phyloP scores from a whole-genome alignment of 2,797 vertebrate genomes.

The Cuculus canorus region DNA sequence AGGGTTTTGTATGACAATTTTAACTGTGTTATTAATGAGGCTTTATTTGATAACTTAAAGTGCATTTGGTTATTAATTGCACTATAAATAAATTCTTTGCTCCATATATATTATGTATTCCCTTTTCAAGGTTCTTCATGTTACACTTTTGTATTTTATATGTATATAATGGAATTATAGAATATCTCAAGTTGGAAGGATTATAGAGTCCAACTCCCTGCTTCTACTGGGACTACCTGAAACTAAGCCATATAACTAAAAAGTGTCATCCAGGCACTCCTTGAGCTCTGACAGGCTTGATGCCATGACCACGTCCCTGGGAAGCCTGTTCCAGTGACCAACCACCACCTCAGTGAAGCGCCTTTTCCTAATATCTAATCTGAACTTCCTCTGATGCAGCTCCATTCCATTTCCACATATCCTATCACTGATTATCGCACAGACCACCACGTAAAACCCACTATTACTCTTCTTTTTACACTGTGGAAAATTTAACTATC shows the following conservation, averaged over 20 bases:
- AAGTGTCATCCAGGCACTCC: fast-evolving
- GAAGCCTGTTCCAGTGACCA: background rate
- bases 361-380: background rate
- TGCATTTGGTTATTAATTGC: background rate
- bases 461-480: background rate
- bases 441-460: background rate
- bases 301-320: fast-evolving
- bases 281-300: background rate
- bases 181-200: background rate
- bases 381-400: background rate
- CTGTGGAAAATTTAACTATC: background rate
- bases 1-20: background rate
- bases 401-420: background rate
- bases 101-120: background rate
- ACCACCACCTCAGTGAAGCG: background rate
- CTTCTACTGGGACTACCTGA: background rate
- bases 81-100: background rate
- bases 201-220: background rate
- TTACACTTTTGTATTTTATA: background rate
- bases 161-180: background rate
- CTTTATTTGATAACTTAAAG: background rate
- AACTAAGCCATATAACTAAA: background rate
- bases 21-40: background rate
- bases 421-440: background rate
- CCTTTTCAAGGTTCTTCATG: background rate